Evolutionary conservation across 2,113 vertebrate genomes (phyloP), one percentile per base, ranked within the genome.

Genomic region (Polypterus bichir): DNA sequence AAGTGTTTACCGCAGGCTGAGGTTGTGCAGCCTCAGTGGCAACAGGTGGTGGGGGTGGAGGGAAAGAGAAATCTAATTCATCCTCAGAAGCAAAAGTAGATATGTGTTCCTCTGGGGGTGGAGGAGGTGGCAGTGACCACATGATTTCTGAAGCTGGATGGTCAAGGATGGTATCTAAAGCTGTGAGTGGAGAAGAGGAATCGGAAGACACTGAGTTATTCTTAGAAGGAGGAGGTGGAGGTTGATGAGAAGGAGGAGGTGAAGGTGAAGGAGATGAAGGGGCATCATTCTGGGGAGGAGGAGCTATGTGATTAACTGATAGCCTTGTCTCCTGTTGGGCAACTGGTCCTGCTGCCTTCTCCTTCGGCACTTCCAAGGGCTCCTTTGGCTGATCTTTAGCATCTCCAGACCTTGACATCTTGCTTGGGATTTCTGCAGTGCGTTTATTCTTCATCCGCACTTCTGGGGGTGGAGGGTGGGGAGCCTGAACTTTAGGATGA

Each of bases 41-140:
- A 0, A 54, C 0, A 2, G 73, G 78, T 4, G 81, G 81, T 7
- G 81, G 81, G 6, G 85, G 83, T 9, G 74, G 80, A 11, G 85
- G 87, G 64, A 83, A 47, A 44, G 65, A 71, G 65, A 87, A 90
- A 57, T 84, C 82, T 10, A 83, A 76, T 69, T 97, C 94, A 45
- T 94, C 91, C 0, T 82, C 89, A 47, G 83, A 91, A 11, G 89
- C 89, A 59, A 92, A 93, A 64, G 88, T 84, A 3, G 87, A 82
- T 46, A 91, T 81, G 1, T 84, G 77, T 4, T 83, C 89, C 57
- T 91, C 89, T 0, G 87, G 71, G 1, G 79, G 4, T 0, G 82
- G 92, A 0, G 93, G 93, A 0, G 94, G 94, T 0, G 94, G 91
- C 0, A 89, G 93, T 5, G 92, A 93, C 94, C 93, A 94, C 65